Evolutionary conservation across 2,888 invertebrate genomes (phyloP), one percentile per base, ranked within the genome.

Genomic region (Pseudococcus jackbeardsleyi): DNA sequence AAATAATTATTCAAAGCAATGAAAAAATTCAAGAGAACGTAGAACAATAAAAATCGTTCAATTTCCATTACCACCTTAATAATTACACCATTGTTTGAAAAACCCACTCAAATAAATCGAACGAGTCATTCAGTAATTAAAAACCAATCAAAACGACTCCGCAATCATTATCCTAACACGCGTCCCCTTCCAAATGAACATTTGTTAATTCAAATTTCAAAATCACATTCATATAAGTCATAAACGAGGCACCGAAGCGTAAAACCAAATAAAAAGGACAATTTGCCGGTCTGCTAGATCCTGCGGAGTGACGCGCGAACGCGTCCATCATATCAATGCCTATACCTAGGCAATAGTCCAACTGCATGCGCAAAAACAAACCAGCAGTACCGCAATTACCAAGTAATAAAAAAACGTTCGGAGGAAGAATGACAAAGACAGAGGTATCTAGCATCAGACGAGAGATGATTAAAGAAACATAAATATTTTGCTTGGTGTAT

Each of bases 401-500:
- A 50, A 50, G 50, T 50, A 17, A 17, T 15, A 15, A 50, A 50
- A 50, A 15, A 33, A 33, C 50, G 50, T 50, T 50, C 17, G 15
- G 50, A 72, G 26, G 26, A 22, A 42, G 42, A 42, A 39, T 77
- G 33, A 17, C 12, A 39, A 19, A n/a, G 42, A 42, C 8, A 7
- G 79, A 42, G 1, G 9, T n/a, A 39, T 17, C 12, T 9, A 7
- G n/a, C 42, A 79, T 33, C 26, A 3, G 79, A 42, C 42, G 72
- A 68, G 72, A 68, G 26, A 68, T 79, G 87, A 87, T 87, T 87
- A 87, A 79, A 77, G 87, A 79, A 87, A 87, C 87, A 82, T 87
- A 87, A 87, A 87, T 77, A 87, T 79, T 86, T 72, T 86, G 59
- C 77, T 87, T 85, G 39, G 59, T n/a, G n/a, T 85, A 48, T 85